Conservation (phyloP, 2,888 invertebrate species). For the Syrista parreyssii region DNA sequence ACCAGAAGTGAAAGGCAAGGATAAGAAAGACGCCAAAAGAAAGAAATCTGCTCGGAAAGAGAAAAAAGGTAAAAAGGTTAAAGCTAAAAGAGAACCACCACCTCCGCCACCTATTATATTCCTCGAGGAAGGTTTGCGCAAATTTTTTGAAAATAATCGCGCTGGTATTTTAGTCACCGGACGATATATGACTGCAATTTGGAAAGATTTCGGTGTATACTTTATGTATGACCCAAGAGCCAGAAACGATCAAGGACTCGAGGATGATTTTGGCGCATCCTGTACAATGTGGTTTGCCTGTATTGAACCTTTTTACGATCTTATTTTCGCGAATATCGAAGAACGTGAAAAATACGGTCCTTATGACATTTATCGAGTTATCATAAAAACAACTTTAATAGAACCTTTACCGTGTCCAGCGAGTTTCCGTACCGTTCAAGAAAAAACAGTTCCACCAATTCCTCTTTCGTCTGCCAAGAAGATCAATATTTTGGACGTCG, state of each 20-base stretch:
- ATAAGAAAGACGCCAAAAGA: slow-evolving; percentile 1
- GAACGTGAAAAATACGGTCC: slow-evolving; percentile 44
- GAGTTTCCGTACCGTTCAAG: slow-evolving; percentile 45
- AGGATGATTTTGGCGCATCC: slow-evolving; percentile 35
- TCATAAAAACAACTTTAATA: slow-evolving; percentile 46
- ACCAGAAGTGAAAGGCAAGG: slow-evolving; percentile 42
- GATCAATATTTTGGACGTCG: slow-evolving; percentile 43
- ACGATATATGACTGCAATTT: slow-evolving; percentile 48
- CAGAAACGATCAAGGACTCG: slow-evolving; percentile 39
- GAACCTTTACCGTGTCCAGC: slow-evolving; percentile 53
- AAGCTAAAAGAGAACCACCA: slow-evolving; percentile 23
- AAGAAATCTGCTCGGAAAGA: slow-evolving; percentile 5
- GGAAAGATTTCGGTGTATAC: slow-evolving; percentile 56
- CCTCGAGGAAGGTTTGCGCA: slow-evolving; percentile 46
- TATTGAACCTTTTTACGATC: slow-evolving; percentile 48
- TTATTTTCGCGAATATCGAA: slow-evolving; percentile 47
- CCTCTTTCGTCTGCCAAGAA: slow-evolving; percentile 33
- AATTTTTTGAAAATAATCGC: slow-evolving; percentile 52
- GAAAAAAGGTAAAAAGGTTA: slow-evolving; percentile 22
- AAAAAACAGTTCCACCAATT: slow-evolving; percentile 35
- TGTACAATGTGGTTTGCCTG: slow-evolving; percentile 60
- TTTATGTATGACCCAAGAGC: slow-evolving; percentile 55
- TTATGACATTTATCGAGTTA: slow-evolving; percentile 47
- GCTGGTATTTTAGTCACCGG: slow-evolving; percentile 53
- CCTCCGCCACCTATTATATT: slow-evolving; percentile 45